phyloP scores from a whole-genome alignment of 2,888 invertebrate genomes.

The Nomada hirtipes region DNA sequence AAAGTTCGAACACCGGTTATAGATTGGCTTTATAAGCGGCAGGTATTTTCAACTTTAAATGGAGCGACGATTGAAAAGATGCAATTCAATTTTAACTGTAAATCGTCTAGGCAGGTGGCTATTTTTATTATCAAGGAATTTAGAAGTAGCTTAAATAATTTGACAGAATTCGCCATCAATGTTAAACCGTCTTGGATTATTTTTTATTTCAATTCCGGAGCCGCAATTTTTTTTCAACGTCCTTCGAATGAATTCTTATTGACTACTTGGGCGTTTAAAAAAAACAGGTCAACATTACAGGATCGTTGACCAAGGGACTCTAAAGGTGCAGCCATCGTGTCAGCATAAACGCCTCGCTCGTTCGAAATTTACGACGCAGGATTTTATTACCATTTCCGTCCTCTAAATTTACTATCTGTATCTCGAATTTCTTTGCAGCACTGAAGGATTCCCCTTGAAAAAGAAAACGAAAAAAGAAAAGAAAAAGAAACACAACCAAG shows the following conservation, averaged over 20 bases:
- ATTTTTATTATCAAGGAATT: too few species aligned
- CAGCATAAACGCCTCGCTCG: not conserved
- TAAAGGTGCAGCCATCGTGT: slow-evolving; percentile 10
- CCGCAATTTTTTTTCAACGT: not conserved
- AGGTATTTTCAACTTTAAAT: too few species aligned
- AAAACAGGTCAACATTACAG: not conserved
- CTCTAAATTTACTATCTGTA: not conserved
- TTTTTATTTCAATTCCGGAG: too few species aligned
- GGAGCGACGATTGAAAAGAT: too few species aligned
- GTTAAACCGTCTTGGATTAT: too few species aligned
- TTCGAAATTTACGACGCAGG: slow-evolving; percentile 23
- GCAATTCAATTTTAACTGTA: too few species aligned
- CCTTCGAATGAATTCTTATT: not conserved
- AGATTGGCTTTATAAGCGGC: too few species aligned
- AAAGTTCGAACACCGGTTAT: too few species aligned
- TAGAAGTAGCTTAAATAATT: too few species aligned
- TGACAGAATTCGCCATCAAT: too few species aligned
- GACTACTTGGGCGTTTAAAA: not conserved
- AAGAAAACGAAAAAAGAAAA: not conserved
- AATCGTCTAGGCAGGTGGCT: too few species aligned
- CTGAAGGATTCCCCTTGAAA: not conserved
- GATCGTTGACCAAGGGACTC: slow-evolving; percentile 5
- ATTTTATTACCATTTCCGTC: slow-evolving; percentile 8
- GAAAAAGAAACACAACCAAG: not conserved
- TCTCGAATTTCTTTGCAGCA: not conserved